These are phyloP conservation scores for Cryptomyrus ogoouensis DNA, from an alignment of 2,113 vertebrate species.

Conservation along the genomic window DNA sequence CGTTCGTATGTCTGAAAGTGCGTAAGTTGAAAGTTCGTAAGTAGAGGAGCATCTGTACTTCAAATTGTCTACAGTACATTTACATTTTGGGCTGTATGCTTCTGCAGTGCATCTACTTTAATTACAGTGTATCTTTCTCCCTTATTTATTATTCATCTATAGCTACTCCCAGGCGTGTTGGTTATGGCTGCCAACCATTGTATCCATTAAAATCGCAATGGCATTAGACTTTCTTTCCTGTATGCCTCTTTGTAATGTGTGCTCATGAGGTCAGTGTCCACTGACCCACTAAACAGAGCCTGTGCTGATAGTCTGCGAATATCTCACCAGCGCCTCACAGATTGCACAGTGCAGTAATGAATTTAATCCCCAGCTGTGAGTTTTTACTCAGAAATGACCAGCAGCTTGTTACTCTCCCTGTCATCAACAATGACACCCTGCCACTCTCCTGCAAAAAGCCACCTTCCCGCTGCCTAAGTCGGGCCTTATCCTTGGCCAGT, in stretches of 20 bases:
- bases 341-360: neutral
- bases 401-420: neutral
- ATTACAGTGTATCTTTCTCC: conserved; percentile 10
- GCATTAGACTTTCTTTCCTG: neutral
- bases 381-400: conserved; percentile 6
- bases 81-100: neutral
- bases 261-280: neutral
- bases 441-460: neutral
- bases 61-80: neutral
- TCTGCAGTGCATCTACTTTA: neutral
- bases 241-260: neutral
- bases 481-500: neutral
- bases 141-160: conserved; percentile 14
- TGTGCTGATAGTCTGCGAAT: neutral
- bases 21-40: no score
- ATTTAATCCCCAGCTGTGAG: neutral
- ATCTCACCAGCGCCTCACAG: neutral
- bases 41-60: neutral
- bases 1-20: no score
- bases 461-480: neutral
- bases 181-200: neutral
- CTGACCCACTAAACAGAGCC: neutral
- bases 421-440: neutral
- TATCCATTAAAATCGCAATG: neutral
- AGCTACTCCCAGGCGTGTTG: neutral